phyloP scores from a whole-genome alignment of 2,797 vertebrate genomes.

The Philypnodon macrostomus region DNA sequence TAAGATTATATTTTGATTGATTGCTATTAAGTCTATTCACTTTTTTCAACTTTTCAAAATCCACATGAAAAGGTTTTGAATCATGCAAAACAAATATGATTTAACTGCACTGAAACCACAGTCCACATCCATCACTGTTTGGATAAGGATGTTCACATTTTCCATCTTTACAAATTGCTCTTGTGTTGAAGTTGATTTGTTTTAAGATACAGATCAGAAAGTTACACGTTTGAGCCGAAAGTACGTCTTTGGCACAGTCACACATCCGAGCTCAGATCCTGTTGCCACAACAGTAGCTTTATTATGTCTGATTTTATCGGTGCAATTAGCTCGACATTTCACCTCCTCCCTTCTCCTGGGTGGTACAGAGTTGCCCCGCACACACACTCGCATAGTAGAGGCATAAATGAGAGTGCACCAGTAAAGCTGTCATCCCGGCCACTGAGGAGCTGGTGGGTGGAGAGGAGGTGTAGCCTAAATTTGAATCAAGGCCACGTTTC shows the following conservation, averaged over 20 bases:
- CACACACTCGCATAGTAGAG: conserved; percentile 8
- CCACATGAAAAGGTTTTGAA: neutral
- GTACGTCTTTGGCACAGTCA: conserved; percentile 10
- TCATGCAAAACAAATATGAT: neutral
- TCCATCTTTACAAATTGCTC: neutral
- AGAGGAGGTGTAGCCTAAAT: conserved; percentile 59
- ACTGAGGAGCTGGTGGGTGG: conserved; percentile 50
- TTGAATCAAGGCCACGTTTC: conserved; percentile 61
- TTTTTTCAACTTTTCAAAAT: no score
- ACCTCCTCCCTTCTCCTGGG: conserved; percentile 33
- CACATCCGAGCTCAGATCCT: conserved; percentile 8
- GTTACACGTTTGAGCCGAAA: conserved; percentile 6
- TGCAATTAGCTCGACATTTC: conserved; percentile 25
- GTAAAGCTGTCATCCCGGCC: conserved; percentile 35
- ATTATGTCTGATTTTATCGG: conserved; percentile 26
- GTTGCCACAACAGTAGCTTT: conserved; percentile 36
- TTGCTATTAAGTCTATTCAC: no score
- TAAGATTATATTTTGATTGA: no score
- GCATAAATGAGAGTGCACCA: conserved; percentile 27
- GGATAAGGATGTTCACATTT: conserved; percentile 5
- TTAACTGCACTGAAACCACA: neutral
- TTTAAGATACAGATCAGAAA: conserved; percentile 12
- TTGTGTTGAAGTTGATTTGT: conserved; percentile 3
- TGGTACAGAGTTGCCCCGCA: conserved; percentile 22
- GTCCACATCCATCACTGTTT: conserved; percentile 3